Evolutionary conservation across 1,140 invertebrate species (phyloP), one percentile per base, ranked within the genome.

Genomic region (Macrobrachium nipponense): DNA sequence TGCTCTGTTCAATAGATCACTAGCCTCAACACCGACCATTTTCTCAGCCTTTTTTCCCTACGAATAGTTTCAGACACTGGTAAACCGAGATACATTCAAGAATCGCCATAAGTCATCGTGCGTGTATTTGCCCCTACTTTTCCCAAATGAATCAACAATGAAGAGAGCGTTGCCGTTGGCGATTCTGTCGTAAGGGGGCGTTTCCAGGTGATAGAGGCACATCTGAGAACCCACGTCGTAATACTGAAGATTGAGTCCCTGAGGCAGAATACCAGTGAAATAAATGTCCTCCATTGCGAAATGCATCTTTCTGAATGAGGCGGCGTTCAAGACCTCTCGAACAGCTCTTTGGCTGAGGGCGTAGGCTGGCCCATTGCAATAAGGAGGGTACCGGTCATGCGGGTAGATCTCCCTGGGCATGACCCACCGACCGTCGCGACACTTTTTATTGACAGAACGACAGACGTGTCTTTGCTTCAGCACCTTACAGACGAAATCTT

Each of bases 301-400:
- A 59, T 51, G 51, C 5, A 43, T 14, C n/a, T 51, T 76, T 76
- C 44, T 59, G 0, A 6, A n/a, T 0, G 36, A 18, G 18, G 73
- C 73, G 18, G 20, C 20, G 51, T 0, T 14, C 5, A 51, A 51
- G 17, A 76, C 7, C 0, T 17, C 20, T 20, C 7, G 73, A 14
- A 76, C 15, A 14, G 44, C 27, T 0, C 20, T 51, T 20, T 76
- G 36, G 73, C n/a, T 44, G 36, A 76, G 17, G 36, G 73, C 73
- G 73, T 76, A 76, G 43, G n/a, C 73, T 15, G 73, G 73, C 15
- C 73, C 73, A 44, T 76, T 76, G 73, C 73, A 76, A n/a, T 76
- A 76, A 2, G 43, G 43, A 5, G 73, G 73, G n/a, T 76, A 76
- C 5, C 20, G 43, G 7, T 76, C 73, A 20, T 76, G 43, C 5